Evolutionary conservation across 2,113 vertebrate species (phyloP).

Genomic region (Emberiza fucata): DNA sequence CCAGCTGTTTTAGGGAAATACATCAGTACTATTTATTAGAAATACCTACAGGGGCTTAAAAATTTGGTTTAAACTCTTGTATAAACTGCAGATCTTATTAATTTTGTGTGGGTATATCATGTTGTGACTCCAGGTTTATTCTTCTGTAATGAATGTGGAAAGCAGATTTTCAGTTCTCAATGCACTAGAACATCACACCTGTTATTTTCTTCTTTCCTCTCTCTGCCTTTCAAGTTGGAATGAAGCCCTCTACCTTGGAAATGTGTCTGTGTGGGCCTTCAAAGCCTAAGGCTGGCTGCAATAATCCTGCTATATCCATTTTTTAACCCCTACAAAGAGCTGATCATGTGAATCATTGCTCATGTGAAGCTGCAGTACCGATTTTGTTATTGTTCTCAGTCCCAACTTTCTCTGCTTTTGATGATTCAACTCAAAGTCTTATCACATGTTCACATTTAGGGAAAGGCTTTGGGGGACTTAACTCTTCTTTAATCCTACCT

Average conservation of each 20-base stretch:
- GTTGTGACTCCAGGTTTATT: neutral
- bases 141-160: constrained; percentile 26
- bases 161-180: neutral
- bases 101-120: neutral
- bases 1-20: neutral
- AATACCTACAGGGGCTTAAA: neutral
- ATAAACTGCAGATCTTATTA: neutral
- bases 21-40: neutral
- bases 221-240: constrained; percentile 36
- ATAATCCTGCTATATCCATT: neutral
- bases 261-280: constrained; percentile 18
- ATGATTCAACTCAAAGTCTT: constrained; percentile 6
- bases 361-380: neutral
- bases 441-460: neutral
- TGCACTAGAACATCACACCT: neutral
- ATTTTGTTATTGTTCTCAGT: neutral
- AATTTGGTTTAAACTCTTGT: neutral
- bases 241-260: constrained; percentile 24
- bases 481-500: constrained; percentile 6
- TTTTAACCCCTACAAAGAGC: neutral
- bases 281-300: constrained; percentile 3
- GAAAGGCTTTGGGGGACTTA: neutral
- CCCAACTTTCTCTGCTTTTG: neutral
- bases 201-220: constrained; percentile 55
- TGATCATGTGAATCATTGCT: neutral